These are phyloP conservation scores for Esox masquinongy DNA, from an alignment of 2,797 vertebrate species.

Conservation along the genomic window DNA sequence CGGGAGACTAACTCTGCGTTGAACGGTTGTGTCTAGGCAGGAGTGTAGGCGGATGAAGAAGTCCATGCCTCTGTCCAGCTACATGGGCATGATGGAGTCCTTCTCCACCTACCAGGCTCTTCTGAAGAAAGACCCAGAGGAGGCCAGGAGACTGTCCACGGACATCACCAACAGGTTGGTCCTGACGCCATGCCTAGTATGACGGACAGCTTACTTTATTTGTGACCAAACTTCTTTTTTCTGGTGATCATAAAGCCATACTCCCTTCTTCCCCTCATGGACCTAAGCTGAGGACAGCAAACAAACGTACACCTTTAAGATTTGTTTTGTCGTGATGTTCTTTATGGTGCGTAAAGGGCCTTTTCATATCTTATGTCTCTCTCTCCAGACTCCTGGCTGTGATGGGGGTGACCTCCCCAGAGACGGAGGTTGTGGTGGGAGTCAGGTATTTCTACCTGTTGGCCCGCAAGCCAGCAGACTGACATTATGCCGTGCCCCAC, in stretches of 20 bases:
- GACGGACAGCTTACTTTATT: no score
- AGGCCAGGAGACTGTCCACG: conserved; percentile 67
- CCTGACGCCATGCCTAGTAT: neutral
- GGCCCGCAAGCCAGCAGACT: conserved; percentile 60
- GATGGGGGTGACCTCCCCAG: conserved; percentile 66
- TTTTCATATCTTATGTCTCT: neutral
- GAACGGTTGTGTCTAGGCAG: conserved; percentile 57
- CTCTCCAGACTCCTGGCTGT: conserved; percentile 62
- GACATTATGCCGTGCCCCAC: conserved; percentile 8
- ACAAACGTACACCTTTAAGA: conserved; percentile 28
- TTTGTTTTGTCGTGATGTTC: conserved; percentile 43
- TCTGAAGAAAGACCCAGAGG: conserved; percentile 59
- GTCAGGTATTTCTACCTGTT: conserved; percentile 69
- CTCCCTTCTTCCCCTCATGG: no score
- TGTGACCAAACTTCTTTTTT: no score
- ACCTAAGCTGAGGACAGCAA: no score
- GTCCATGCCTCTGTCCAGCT: conserved; percentile 63
- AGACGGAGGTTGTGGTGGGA: conserved; percentile 62
- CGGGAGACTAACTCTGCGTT: neutral
- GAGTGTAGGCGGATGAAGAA: conserved; percentile 64
- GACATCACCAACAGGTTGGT: conserved; percentile 63
- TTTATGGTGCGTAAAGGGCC: neutral
- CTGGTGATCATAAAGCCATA: no score
- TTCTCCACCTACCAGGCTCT: conserved; percentile 74
- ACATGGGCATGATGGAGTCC: conserved; percentile 76